Evolutionary conservation across 2,113 vertebrate species (phyloP), one percentile per base, ranked within the genome.

Genomic region (Caracal caracal): DNA sequence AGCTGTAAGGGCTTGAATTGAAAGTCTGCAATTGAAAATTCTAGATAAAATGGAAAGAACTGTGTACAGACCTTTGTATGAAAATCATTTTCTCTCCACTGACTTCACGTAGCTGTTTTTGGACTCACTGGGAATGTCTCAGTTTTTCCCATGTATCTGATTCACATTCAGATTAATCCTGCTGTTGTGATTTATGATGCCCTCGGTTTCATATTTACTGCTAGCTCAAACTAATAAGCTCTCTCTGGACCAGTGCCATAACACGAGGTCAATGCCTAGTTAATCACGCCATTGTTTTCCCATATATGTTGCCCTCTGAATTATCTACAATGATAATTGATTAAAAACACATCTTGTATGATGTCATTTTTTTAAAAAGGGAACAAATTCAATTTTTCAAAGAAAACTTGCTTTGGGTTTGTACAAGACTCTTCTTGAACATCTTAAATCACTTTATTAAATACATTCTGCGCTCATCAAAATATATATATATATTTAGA

Each of bases 321-420:
- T 96, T 98, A 91, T 93, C 79, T 71, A 76, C 22, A 88, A 30
- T 92, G 88, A 91, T 96, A 97, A 97, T 56, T 96, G 82, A 97
- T 97, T 96, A 91, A 97, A 98, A 97, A 59, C 59, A 94, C n/a
- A 94, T 94, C 79, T 89, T 89, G 80, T 59, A 73, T 95, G 91
- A 97, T 87, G 43, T 94, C 78, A 92, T 68, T 88, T 96, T 90
- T 88, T 70, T 20, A 3, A 15, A 93, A 93, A 43, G 43, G 12
- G n/a, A 96, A 79, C 5, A 85, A 56, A 90, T 93, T 96, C 30
- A 81, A 71, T 86, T 93, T 96, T 89, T 94, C 26, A 63, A 83
- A 84, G 17, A 92, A 71, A 89, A 17, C 26, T 95, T 61, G 10
- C 83, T 93, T 93, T 68, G 65, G 30, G 40, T 93, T 83, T 79